Base-by-base conservation (phyloP, 2,888 invertebrate genomes). In the Apamea epomidion region DNA sequence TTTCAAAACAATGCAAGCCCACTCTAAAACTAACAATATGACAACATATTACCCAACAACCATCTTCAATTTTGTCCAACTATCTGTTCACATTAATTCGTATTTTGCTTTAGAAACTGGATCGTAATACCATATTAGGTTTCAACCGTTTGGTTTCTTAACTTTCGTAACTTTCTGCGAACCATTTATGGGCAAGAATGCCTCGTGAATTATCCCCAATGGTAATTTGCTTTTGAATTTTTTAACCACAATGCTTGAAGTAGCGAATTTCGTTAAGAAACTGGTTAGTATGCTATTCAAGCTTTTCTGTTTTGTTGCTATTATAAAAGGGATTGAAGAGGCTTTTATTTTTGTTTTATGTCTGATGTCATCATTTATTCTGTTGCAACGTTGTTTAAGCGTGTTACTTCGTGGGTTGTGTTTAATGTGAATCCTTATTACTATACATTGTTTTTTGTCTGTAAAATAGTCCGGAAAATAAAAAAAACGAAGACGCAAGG, bases 121-220 rank as follows among this genome's bases (percentile, higher is more conserved):
- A 94, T 94, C 93, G 92, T 86, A 89, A 90, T 82, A 85, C 95
- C 94, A 91, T 89, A 90, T 86, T 88, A 84, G 90, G 91, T 87
- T 88, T 86, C 91, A 87, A 93, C 94, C 92, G 94, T 94, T 96
- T 95, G 94, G 95, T 95, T 95, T 96, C 96, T n/a, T n/a, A n/a
- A n/a, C n/a, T n/a, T n/a, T n/a, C n/a, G n/a, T n/a, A n/a, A 95
- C 96, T 95, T 95, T 95, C 95, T 92, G 94, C 92, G 89, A 86
- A 84, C 97, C 96, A 90, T 96, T 94, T 95, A 93, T 87, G 96
- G 96, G 89, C 93, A 93, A 94, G 94, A 97, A 97, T 96, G 94
- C 92, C 94, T 96, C 96, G 96, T 97, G 96, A 96, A 96, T 96
- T 96, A 96, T 95, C 93, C 94, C 91, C 88, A 90, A 92, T 91